Conservation (phyloP, 2,797 vertebrate species). For the Girardinus metallicus region DNA sequence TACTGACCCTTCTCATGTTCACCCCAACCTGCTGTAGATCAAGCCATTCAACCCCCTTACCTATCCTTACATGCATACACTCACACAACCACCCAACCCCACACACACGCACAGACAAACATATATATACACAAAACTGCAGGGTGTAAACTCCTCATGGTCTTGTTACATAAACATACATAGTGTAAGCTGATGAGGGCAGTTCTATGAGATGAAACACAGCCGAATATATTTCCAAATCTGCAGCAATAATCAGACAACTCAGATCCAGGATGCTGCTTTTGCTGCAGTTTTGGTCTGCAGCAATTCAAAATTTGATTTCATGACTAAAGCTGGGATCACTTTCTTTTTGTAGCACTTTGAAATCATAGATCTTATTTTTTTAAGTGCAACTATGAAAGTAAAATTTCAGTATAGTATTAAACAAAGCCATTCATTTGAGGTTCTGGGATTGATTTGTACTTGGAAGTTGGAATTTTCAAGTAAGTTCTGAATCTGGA, state of each 20-base stretch:
- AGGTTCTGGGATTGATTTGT: not conserved
- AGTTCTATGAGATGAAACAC: not conserved
- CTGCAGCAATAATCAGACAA: not conserved
- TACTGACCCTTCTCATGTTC: slow-evolving; percentile 75
- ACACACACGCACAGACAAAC: not conserved
- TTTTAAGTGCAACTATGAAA: not conserved
- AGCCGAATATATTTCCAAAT: not conserved
- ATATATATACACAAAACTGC: slow-evolving; percentile 1
- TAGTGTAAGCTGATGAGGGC: not conserved
- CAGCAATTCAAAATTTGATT: not conserved
- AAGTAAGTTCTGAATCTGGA: not conserved
- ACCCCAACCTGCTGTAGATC: slow-evolving; percentile 63
- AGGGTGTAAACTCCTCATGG: not conserved
- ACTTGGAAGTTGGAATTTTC: not conserved
- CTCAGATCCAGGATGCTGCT: not conserved
- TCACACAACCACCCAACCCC: not conserved
- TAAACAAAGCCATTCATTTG: not conserved
- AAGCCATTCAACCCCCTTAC: slow-evolving; percentile 46
- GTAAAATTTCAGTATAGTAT: not conserved
- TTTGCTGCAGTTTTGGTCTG: not conserved
- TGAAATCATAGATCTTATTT: not conserved
- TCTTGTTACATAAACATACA: not conserved
- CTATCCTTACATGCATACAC: slow-evolving; percentile 15
- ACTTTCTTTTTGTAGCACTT: not conserved
- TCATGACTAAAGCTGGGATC: not conserved